Conservation (phyloP, 2,113 vertebrate species). For the Camelus dromedarius region DNA sequence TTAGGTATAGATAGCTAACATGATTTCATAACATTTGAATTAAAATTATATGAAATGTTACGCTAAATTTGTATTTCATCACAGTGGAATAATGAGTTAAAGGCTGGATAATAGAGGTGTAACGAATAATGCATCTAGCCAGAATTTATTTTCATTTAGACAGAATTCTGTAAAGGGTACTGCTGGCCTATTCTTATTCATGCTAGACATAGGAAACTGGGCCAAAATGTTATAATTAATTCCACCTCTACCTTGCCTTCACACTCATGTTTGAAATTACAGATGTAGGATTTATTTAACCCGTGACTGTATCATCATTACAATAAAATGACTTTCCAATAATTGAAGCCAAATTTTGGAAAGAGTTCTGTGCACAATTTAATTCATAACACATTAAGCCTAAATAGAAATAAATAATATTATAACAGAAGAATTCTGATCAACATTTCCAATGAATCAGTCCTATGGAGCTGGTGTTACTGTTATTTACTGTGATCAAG, state of each 20-base stretch:
- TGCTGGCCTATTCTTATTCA: not conserved
- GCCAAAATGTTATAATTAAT: not conserved
- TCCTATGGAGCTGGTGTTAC: not conserved
- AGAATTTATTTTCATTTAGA: conserved; percentile 28
- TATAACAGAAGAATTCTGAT: not conserved
- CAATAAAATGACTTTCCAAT: not conserved
- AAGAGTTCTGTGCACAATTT: not conserved
- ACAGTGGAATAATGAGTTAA: not conserved
- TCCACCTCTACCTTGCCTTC: not conserved
- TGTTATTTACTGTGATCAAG: not conserved
- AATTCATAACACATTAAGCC: not conserved
- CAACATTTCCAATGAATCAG: not conserved
- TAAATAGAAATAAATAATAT: not conserved
- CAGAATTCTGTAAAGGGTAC: not conserved
- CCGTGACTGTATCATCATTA: not conserved
- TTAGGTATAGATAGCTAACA: not conserved
- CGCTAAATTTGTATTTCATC: not conserved
- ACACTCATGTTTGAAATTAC: not conserved
- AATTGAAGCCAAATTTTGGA: conserved; percentile 21
- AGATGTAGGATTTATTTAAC: not conserved
- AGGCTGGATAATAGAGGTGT: not conserved
- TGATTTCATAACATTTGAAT: conserved; percentile 21
- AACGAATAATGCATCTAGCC: not conserved
- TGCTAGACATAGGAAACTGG: not conserved
- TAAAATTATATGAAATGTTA: conserved; percentile 28